Evolutionary conservation across 1,140 invertebrate species (phyloP), one percentile per base, ranked within the genome.

Genomic region (Mycetomoellerius zeteki): DNA sequence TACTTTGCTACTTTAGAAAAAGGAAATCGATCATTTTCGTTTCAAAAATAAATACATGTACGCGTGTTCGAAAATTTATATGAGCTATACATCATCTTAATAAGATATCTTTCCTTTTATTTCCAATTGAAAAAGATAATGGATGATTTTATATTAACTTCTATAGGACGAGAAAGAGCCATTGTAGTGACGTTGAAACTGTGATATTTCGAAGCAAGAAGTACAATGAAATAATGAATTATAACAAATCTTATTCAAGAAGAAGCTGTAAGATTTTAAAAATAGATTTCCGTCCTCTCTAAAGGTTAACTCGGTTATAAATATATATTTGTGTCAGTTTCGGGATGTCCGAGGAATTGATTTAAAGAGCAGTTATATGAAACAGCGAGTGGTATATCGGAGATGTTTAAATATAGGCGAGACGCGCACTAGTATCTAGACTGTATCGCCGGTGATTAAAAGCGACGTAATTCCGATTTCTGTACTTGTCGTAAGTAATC

Each of bases 391-490:
- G 21, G 24, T n/a, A 43, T 24, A 43, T 27, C 16, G 16, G 16
- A 12, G 37, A 76, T 43, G 33, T 77, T 47, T 77, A 21, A 33
- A 52, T 52, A 80, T 52, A 24, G 24, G 16, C 6, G 72, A 47
- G 5, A 30, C 43, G 60, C 30, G 14, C 27, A 21, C 14, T 16
- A 67, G 7, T 37, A 47, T 21, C 37, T n/a, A 43, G 19, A 64
- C n/a, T 21, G 12, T 56, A n/a, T 10, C 21, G 6, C 50, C 19
- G 2, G 2, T 37, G 54, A 56, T 16, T 37, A 82, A 27, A 37
- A 30, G 19, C 27, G 21, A 73, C 27, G 67, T 58, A 80, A 81
- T 56, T 87, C 56, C 30, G 62, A 62, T 52, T 64, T 85, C 60
- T 72, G 50, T 12, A 62, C 72, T 80, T 54, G 43, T 30, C 24